These are phyloP conservation scores for Cybosia mesomella DNA, from an alignment of 2,888 invertebrate species.

Conservation along the genomic window DNA sequence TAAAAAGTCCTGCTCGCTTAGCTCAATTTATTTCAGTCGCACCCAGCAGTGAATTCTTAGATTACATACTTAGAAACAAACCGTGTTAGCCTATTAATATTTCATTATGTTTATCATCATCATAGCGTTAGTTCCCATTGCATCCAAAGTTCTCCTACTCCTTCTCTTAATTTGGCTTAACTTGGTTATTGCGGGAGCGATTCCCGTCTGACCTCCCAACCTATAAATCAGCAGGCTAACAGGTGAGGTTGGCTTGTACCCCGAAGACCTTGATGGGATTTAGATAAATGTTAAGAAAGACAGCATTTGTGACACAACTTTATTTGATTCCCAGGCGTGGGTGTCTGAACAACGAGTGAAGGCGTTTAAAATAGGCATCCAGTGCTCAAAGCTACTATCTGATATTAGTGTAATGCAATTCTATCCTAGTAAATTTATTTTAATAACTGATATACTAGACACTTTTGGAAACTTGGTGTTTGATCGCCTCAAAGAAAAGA, in stretches of 20 bases:
- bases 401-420: conserved; percentile 97
- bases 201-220: background rate
- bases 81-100: too few species aligned
- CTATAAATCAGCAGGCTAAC: too few species aligned
- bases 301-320: background rate
- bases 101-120: background rate
- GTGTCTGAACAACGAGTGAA: conserved; percentile 97
- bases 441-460: conserved; percentile 98
- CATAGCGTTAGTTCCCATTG: too few species aligned
- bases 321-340: conserved; percentile 91
- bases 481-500: conserved; percentile 92
- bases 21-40: too few species aligned
- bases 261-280: too few species aligned
- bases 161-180: too few species aligned
- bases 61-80: too few species aligned
- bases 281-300: background rate
- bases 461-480: conserved; percentile 97
- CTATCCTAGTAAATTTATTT: conserved; percentile 99
- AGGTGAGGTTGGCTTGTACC: too few species aligned
- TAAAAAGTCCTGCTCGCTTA: too few species aligned
- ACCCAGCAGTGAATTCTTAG: too few species aligned
- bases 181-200: background rate
- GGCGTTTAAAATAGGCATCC: conserved; percentile 98
- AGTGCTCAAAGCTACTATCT: conserved; percentile 97
- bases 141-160: too few species aligned